Base-by-base conservation (phyloP, 1,140 invertebrate genomes). In the Drosophila ogumai region DNA sequence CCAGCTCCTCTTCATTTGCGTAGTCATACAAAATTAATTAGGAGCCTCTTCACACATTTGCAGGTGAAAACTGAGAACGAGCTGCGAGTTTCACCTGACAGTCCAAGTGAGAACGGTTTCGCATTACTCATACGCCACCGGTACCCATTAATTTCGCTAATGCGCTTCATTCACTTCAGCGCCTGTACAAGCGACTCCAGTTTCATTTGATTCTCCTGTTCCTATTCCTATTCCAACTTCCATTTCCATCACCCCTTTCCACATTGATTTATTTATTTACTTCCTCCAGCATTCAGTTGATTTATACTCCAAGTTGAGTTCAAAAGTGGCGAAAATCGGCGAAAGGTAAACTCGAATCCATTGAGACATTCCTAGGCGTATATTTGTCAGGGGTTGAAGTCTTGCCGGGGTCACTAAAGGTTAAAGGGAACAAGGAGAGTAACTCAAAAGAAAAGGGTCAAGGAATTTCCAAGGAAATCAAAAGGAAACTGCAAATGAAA, bases 11-110 rank as follows among this genome's bases (percentile, higher is more conserved):
- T 22, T 63, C 75, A 77, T 77, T 78, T 77, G 65, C 65, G 65
- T 54, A 63, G 74, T 77, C 65, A 78, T 77, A 77, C 58, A 54
- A 69, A 50, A 69, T 63, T 78, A 77, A 71, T 78, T 77, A 77
- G 38, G 31, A 67, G 31, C 73, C 56, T 40, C 56, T 59, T 72
- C 43, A 32, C 52, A 58, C 56, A 68, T 77, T 31, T 31, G 46
- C 57, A 43, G 56, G 44, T 38, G 65, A 58, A 77, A 76, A 61
- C 64, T 36, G 64, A 76, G 34, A 31, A 8, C 13, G 12, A 40
- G 25, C 40, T 44, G 22, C 15, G 25, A 76, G 22, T 31, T 57
- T 28, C 19, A 7, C 32, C 15, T n/a, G 22, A 0, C 49, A 66
- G 40, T n/a, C 10, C 15, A 22, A n/a, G 19, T 36, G 17, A 38